These are phyloP conservation scores for Dromiciops gliroides DNA, from an alignment of 2,113 vertebrate species.

Conservation along the genomic window DNA sequence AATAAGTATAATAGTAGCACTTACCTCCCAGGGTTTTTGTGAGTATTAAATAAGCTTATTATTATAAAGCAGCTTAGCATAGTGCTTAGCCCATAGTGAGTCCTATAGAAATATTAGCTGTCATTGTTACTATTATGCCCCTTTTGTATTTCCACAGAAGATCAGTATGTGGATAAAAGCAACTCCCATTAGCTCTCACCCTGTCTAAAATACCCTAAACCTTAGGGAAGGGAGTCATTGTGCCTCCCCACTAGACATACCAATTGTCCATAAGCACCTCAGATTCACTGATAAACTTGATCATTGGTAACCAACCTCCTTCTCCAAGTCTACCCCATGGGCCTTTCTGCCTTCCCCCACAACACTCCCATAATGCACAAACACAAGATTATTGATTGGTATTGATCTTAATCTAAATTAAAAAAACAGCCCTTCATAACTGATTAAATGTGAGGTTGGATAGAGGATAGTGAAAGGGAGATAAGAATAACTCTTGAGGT, in stretches of 20 bases:
- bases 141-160: neutral
- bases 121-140: neutral
- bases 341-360: neutral
- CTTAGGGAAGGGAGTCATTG: neutral
- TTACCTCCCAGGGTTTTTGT: neutral
- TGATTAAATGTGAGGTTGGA: neutral
- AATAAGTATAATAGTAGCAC: neutral
- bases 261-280: neutral
- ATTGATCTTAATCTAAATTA: neutral
- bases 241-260: neutral
- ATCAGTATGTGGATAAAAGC: neutral
- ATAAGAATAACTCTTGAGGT: neutral
- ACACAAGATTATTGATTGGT: neutral
- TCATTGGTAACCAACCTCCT: neutral
- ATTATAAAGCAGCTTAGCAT: neutral
- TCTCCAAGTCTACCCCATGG: neutral
- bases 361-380: neutral
- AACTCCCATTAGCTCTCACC: neutral
- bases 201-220: neutral
- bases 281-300: neutral
- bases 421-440: neutral
- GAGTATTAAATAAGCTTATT: neutral
- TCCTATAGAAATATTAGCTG: neutral
- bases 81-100: neutral
- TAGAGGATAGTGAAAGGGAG: neutral